Base-by-base conservation (phyloP, 2,888 invertebrate species). In the Cordilura impudica region DNA sequence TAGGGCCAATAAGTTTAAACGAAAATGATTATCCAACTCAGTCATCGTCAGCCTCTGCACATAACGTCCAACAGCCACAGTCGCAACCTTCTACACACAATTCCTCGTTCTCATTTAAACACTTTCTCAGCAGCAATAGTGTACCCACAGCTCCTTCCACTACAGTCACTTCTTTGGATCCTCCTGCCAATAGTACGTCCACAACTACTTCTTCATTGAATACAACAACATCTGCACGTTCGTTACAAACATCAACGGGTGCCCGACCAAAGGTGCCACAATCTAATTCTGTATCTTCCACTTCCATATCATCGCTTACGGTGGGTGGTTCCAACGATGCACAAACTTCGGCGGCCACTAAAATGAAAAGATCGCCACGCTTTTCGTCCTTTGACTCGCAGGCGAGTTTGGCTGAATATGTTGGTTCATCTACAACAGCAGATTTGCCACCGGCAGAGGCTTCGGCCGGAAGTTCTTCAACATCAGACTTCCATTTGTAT, bases 81-180 rank as follows among this genome's bases (percentile, higher is more conserved):
- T 65, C 69, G 26, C 72, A 81, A 26, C 82, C 81, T n/a, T n/a
- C n/a, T n/a, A 83, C 82, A 31, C 83, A 95, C 83, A 95, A 95
- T 89, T 94, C 95, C 10, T 84, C 86, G 2, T 95, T 96, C 89
- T 96, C 96, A 69, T 95, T 96, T 85, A 95, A 96, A 87, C 96
- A 96, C 88, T 96, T 96, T 88, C 89, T 96, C 83, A 94, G 94
- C 86, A 92, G 94, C 83, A 94, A 94, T 84, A 85, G 85, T 54
- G 84, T 86, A 6, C 83, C 87, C 5, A 87, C 85, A 1, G 87
- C 87, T 26, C 87, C 87, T 5, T 83, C 84, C 2, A 82, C 82
- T 19, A 84, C 82, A 23, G 80, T 82, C n/a, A 84, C 84, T n/a
- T 82, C 84, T 23, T 61, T 84, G 47, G 84, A 84, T 61, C 82